Evolutionary conservation across 2,797 vertebrate species (phyloP).

Genomic region (Sebastiscus tertius): DNA sequence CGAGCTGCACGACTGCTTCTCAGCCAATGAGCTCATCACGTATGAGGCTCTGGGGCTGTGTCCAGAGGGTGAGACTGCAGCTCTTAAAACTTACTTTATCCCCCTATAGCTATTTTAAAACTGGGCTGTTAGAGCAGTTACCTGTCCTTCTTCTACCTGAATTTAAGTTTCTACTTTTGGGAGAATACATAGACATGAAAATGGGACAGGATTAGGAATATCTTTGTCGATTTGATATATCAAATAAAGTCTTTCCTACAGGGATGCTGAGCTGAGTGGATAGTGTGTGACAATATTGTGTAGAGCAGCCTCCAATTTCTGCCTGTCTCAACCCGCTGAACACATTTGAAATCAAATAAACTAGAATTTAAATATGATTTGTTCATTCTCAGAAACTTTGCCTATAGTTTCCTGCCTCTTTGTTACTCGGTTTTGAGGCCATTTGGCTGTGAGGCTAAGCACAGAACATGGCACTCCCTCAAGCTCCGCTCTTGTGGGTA

Average conservation of each 20-base stretch:
- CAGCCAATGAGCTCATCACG: conserved; percentile 93
- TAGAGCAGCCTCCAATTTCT: neutral
- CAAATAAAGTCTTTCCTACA: neutral
- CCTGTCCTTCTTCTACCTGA: neutral
- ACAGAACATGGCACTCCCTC: neutral
- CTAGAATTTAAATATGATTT: neutral
- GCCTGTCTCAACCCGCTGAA: neutral
- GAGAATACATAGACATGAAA: neutral
- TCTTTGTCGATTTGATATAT: neutral
- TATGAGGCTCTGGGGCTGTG: conserved; percentile 97
- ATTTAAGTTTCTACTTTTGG: neutral
- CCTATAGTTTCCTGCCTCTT: neutral
- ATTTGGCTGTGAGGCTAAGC: neutral
- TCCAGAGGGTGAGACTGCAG: conserved; percentile 85
- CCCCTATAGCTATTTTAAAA: neutral
- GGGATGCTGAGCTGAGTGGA: neutral
- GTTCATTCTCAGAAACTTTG: neutral
- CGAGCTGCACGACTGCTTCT: conserved; percentile 98
- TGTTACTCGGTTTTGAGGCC: neutral
- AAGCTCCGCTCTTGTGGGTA: neutral
- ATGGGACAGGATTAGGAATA: neutral
- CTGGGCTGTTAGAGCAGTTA: neutral
- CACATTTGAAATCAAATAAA: neutral
- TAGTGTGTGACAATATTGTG: neutral
- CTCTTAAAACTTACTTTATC: neutral